A percentile compares a stretch with the other conserved stretches of the same genome.
Evolutionary conservation across 2,113 vertebrate genomes (phyloP).

Genomic region (Phasianus colchicus): DNA sequence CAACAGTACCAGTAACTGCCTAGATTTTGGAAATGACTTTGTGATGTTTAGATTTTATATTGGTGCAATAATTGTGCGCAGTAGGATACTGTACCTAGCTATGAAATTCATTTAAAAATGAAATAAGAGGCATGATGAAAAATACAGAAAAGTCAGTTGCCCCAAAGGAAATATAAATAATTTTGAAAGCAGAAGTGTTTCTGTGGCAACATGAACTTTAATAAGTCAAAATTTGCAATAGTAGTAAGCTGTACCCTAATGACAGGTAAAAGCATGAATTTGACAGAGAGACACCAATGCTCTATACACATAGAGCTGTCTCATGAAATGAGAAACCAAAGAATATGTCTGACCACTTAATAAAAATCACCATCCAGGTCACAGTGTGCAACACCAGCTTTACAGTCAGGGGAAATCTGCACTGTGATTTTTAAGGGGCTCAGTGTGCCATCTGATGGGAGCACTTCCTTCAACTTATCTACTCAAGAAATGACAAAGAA

Average conservation of each 20-base stretch:
- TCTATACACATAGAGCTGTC: neutral
- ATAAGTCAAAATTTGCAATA: slow-evolving; percentile 13
- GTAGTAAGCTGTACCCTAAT: neutral
- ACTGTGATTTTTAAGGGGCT: neutral
- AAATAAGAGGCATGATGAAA: slow-evolving; percentile 54
- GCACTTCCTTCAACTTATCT: accelerated
- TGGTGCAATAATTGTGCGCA: slow-evolving; percentile 57
- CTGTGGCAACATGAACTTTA: slow-evolving; percentile 32
- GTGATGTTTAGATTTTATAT: slow-evolving; percentile 64
- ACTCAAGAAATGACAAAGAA: neutral
- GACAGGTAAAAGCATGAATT: neutral
- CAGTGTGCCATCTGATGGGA: neutral
- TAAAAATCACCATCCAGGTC: neutral
- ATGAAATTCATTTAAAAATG: slow-evolving; percentile 49
- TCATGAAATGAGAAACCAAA: slow-evolving; percentile 2
- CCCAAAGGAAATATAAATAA: slow-evolving; percentile 49
- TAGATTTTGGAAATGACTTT: slow-evolving; percentile 41
- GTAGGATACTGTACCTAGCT: slow-evolving; percentile 55
- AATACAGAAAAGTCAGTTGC: slow-evolving; percentile 21
- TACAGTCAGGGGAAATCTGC: neutral
- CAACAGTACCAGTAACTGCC: neutral
- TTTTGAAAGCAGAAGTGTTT: slow-evolving; percentile 48
- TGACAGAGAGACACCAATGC: neutral
- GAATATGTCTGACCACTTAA: neutral
- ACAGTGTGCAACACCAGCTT: neutral